A percentile compares a stretch with the other conserved stretches of the same genome.
phyloP scores from a whole-genome alignment of 2,888 invertebrate genomes.

The Tipula confusa region DNA sequence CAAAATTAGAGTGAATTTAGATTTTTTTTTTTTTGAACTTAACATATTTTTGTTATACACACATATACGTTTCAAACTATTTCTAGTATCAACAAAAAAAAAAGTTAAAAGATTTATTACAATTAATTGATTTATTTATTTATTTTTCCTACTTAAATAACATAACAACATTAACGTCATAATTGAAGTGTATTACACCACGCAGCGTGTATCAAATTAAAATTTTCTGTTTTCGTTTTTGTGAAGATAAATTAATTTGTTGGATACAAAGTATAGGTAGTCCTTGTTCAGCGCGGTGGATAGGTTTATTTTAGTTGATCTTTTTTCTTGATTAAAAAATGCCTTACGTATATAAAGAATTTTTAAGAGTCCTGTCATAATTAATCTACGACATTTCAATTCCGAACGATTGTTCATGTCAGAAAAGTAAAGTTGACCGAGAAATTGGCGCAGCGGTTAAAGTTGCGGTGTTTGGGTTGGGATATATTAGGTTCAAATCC shows the following conservation, averaged over 20 bases:
- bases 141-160: not conserved
- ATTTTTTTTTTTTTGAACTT: not conserved
- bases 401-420: no score
- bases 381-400: no score
- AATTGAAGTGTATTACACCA: conserved; percentile 25
- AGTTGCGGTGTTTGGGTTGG: no score
- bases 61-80: no score
- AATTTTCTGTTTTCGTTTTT: not conserved
- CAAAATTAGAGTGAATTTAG: not conserved
- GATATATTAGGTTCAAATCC: no score
- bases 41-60: not conserved
- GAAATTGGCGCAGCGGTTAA: no score
- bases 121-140: not conserved
- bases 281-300: no score
- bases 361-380: no score
- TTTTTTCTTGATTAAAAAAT: no score
- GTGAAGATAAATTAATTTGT: not conserved
- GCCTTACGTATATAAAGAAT: no score
- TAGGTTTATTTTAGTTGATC: no score
- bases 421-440: no score
- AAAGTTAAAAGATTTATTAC: not conserved
- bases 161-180: not conserved
- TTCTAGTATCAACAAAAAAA: not conserved
- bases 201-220: not conserved
- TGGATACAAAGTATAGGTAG: not conserved